phyloP scores from a whole-genome alignment of 2,888 invertebrate genomes.

The Cryptocheilus praepositus region DNA sequence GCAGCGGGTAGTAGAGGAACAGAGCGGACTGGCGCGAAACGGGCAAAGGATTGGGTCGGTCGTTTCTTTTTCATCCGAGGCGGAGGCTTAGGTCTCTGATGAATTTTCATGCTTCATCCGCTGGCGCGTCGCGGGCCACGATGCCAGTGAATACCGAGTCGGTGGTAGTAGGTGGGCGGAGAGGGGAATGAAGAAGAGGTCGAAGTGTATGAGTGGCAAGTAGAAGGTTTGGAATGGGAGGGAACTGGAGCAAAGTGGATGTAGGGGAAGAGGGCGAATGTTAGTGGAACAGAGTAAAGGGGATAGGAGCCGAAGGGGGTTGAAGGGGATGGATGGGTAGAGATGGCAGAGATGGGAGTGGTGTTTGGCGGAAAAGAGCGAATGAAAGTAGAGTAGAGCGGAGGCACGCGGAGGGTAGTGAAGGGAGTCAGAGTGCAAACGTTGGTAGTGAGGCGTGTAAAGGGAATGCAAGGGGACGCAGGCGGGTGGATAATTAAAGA shows the following conservation, averaged over 20 bases:
- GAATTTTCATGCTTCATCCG: constrained; percentile 44
- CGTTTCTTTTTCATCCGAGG: neutral
- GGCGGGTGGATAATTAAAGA: too few relatives aligned
- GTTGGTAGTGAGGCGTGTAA: too few relatives aligned
- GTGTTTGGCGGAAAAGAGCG: too few relatives aligned
- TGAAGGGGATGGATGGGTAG: too few relatives aligned
- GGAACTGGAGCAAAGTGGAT: neutral
- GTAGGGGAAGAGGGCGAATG: neutral
- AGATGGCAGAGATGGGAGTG: too few relatives aligned
- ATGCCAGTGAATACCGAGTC: too few relatives aligned
- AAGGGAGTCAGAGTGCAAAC: too few relatives aligned
- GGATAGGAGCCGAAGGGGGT: neutral
- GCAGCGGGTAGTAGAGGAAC: neutral
- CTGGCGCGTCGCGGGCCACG: constrained; percentile 1
- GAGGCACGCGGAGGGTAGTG: too few relatives aligned
- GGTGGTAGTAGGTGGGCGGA: neutral
- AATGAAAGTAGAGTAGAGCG: too few relatives aligned
- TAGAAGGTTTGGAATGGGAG: neutral
- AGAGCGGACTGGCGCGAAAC: neutral
- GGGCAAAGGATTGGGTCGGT: too few relatives aligned
- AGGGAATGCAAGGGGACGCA: too few relatives aligned
- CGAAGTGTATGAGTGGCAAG: too few relatives aligned
- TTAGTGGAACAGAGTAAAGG: constrained; percentile 2
- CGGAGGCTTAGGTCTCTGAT: constrained; percentile 18
- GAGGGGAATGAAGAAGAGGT: neutral